phyloP scores from a whole-genome alignment of 1,140 invertebrate species.

The Drosophila triauraria region DNA sequence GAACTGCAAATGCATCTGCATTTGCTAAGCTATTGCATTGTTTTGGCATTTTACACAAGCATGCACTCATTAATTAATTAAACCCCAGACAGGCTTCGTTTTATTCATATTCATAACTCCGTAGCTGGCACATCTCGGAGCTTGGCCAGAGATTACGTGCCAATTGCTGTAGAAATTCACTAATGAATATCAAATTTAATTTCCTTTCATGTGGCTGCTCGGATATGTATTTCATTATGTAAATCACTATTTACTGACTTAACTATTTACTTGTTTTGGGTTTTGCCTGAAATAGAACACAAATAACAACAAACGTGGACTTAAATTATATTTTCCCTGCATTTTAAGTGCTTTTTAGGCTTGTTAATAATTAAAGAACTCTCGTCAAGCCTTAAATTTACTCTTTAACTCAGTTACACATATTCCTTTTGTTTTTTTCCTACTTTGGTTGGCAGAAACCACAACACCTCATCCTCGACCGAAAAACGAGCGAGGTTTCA shows the following conservation, averaged over 20 bases:
- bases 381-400: too few species aligned
- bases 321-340: too few species aligned
- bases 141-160: background rate
- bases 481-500: slow-evolving; percentile 1
- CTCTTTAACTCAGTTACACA: too few species aligned
- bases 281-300: too few species aligned
- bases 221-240: background rate
- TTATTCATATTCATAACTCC: background rate
- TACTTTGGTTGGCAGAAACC: background rate
- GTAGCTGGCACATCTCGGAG: background rate
- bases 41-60: slow-evolving; percentile 13
- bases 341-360: too few species aligned
- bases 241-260: background rate
- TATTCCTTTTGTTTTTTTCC: background rate
- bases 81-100: background rate
- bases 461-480: background rate
- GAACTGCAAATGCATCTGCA: background rate
- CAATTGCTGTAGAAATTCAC: background rate
- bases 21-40: background rate
- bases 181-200: slow-evolving; percentile 1
- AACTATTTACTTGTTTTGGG: too few species aligned
- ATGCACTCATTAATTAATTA: slow-evolving; percentile 26
- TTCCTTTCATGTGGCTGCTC: background rate
- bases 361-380: too few species aligned
- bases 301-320: too few species aligned